phyloP scores from a whole-genome alignment of 2,113 vertebrate genomes.

The Tachysurus fulvidraco region DNA sequence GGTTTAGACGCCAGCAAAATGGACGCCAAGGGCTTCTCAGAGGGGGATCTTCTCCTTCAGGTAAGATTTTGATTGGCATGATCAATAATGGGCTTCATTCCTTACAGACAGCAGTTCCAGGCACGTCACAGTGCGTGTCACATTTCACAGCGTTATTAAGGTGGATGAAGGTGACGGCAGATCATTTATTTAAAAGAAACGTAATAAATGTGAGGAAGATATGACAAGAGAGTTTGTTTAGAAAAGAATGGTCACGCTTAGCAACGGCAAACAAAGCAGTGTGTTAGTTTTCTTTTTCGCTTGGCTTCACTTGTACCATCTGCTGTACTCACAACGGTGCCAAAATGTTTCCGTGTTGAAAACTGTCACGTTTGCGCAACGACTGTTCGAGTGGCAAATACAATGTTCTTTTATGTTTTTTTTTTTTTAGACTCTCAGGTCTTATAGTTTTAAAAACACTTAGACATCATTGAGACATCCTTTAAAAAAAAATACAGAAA shows the following conservation, averaged over 20 bases:
- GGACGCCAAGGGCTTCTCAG: constrained; percentile 61
- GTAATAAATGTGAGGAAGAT: constrained; percentile 44
- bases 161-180: constrained; percentile 42
- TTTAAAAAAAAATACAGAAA: not conserved
- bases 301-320: constrained; percentile 18
- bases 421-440: not conserved
- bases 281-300: not conserved
- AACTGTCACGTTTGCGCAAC: not conserved
- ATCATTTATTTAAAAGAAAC: constrained; percentile 2
- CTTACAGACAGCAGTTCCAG: not conserved
- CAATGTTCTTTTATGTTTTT: no score
- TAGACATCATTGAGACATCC: not conserved
- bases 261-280: constrained; percentile 45
- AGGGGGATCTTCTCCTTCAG: constrained; percentile 80
- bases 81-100: not conserved
- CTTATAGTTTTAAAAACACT: not conserved
- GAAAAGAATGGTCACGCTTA: constrained; percentile 38
- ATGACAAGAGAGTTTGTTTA: constrained; percentile 50
- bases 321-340: not conserved
- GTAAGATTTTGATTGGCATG: constrained; percentile 54
- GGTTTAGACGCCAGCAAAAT: not conserved
- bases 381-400: no score
- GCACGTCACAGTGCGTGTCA: constrained; percentile 28
- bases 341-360: not conserved
- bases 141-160: not conserved